A percentile compares a stretch with the other conserved stretches of the same genome.
Conservation (phyloP, 2,888 invertebrate species). For the Eupithecia subumbrata region DNA sequence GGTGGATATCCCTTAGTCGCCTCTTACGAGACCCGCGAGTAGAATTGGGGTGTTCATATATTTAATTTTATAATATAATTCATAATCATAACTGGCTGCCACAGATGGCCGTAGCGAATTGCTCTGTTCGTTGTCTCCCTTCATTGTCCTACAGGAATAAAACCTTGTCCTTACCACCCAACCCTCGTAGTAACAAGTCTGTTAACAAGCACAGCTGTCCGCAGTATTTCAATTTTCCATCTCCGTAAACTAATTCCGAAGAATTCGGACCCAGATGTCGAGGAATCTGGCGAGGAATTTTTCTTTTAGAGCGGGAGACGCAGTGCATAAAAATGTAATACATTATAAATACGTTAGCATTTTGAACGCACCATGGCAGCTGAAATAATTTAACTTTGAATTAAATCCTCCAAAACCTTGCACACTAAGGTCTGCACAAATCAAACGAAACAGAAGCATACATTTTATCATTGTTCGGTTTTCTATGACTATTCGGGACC, state of each 20-base stretch:
- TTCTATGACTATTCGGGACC: too few species aligned
- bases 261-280: constrained; percentile 57
- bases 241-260: constrained; percentile 41
- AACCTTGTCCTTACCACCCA: not conserved
- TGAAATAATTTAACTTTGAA: too few species aligned
- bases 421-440: too few species aligned
- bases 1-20: too few species aligned
- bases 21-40: too few species aligned
- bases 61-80: too few species aligned
- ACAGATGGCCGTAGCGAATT: not conserved
- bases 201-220: constrained; percentile 26
- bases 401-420: too few species aligned
- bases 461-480: too few species aligned
- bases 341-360: too few species aligned
- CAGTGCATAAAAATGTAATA: not conserved
- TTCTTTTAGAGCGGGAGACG: constrained; percentile 11
- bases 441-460: too few species aligned
- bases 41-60: too few species aligned
- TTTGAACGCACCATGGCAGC: too few species aligned
- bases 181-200: constrained; percentile 12
- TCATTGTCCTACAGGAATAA: not conserved
- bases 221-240: constrained; percentile 35
- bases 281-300: constrained; percentile 45
- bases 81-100: not conserved
- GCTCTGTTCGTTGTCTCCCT: not conserved